A percentile compares a stretch with the other conserved stretches of the same genome.
Evolutionary conservation across 1,140 invertebrate species (phyloP).

Genomic region (Rhynchophorus ferrugineus): DNA sequence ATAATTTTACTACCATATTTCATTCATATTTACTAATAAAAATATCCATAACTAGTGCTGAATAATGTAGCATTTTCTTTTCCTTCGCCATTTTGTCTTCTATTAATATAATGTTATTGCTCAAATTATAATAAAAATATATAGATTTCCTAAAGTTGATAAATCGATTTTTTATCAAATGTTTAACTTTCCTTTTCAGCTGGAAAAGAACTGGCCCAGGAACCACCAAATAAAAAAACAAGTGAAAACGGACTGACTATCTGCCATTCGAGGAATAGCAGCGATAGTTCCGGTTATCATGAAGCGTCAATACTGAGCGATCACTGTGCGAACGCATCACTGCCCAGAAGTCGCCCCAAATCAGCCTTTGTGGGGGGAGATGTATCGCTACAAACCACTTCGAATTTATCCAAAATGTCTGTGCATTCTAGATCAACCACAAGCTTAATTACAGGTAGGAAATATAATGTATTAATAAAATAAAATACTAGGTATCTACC

Average conservation of each 20-base stretch:
- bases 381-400: constrained; percentile 25
- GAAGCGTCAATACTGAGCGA: constrained; percentile 64
- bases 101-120: too few relatives aligned
- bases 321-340: constrained; percentile 43
- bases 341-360: constrained; percentile 33
- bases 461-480: not conserved
- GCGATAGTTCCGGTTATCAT: constrained; percentile 69
- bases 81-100: too few relatives aligned
- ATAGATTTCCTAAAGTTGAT: too few relatives aligned
- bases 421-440: constrained; percentile 37
- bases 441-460: constrained; percentile 33
- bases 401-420: constrained; percentile 36
- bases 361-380: constrained; percentile 25
- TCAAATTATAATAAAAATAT: too few relatives aligned
- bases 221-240: constrained; percentile 13
- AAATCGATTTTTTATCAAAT: not conserved
- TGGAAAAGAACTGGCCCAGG: not conserved
- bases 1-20: too few relatives aligned
- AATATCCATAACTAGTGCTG: too few relatives aligned
- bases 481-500: not conserved
- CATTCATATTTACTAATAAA: too few relatives aligned
- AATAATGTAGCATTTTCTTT: too few relatives aligned
- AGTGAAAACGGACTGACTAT: constrained; percentile 40
- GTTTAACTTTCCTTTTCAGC: too few relatives aligned
- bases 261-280: constrained; percentile 65